phyloP scores from a whole-genome alignment of 1,140 invertebrate genomes.

The Anoplophora glabripennis region DNA sequence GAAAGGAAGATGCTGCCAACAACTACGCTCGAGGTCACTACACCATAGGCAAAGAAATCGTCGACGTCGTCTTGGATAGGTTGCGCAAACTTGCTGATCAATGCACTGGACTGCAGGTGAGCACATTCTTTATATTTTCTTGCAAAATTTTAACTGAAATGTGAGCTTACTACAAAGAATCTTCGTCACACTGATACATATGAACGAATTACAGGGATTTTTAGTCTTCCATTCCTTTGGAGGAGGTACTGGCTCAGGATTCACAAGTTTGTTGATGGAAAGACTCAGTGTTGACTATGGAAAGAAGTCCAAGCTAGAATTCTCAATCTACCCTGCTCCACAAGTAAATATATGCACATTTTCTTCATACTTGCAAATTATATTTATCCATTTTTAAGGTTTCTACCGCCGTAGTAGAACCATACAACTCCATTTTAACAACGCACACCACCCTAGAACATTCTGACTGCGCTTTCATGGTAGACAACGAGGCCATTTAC shows the following conservation, averaged over 20 bases:
- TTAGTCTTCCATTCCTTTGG: conserved; percentile 84
- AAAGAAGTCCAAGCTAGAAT: conserved; percentile 80
- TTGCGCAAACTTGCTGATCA: conserved; percentile 72
- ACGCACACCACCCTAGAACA: conserved; percentile 79
- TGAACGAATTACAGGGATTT: conserved; percentile 62
- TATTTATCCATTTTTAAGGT: no score
- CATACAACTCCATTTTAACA: conserved; percentile 78
- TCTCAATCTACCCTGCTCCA: conserved; percentile 83
- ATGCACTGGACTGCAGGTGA: conserved; percentile 73
- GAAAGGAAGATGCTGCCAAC: conserved; percentile 78
- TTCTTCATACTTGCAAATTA: no score
- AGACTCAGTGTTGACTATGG: conserved; percentile 76
- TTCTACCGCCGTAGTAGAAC: conserved; percentile 82
- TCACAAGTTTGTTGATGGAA: conserved; percentile 80
- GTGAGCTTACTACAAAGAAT: neutral
- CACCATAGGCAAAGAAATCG: conserved; percentile 83
- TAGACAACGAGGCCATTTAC: conserved; percentile 88
- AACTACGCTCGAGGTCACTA: conserved; percentile 85
- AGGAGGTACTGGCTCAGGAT: conserved; percentile 82
- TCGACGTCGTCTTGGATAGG: conserved; percentile 75
- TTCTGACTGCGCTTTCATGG: conserved; percentile 82
- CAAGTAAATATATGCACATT: no score
- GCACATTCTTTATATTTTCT: neutral
- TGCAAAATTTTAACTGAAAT: neutral
- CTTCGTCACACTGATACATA: neutral